Conservation (phyloP, 2,888 invertebrate genomes). For the Cataglyphis rosenhaueri region DNA sequence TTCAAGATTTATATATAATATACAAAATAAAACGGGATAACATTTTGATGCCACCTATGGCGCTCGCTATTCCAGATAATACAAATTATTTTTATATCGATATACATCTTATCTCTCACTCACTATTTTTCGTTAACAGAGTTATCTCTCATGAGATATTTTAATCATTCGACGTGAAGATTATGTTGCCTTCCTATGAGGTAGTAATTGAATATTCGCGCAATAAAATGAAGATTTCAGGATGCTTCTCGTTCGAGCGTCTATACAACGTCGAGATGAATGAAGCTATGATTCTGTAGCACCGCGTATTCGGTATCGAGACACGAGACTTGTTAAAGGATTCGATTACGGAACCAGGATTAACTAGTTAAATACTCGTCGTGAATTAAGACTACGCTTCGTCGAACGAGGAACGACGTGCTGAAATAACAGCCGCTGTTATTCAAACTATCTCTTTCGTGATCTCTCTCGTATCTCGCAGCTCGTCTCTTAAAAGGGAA, state of each 20-base stretch:
- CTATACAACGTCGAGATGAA: slow-evolving; percentile 24
- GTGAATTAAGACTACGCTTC: slow-evolving; percentile 76
- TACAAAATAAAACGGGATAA: background rate
- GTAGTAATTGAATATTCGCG: slow-evolving; percentile 28
- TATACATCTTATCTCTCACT: no score
- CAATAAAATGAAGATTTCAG: background rate
- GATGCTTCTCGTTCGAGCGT: slow-evolving; percentile 14
- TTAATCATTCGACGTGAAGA: background rate
- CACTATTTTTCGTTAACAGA: no score
- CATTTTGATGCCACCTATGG: no score
- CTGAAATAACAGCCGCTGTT: slow-evolving; percentile 80
- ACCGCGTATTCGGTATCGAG: slow-evolving; percentile 17
- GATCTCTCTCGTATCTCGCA: background rate
- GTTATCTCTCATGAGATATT: background rate
- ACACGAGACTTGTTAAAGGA: slow-evolving; percentile 64
- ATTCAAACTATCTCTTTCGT: slow-evolving; percentile 57
- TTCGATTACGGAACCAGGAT: slow-evolving; percentile 80
- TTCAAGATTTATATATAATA: background rate
- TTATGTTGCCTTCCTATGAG: background rate
- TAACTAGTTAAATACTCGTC: slow-evolving; percentile 78
- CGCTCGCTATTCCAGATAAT: background rate
- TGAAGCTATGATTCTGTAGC: slow-evolving; percentile 30
- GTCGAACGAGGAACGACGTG: slow-evolving; percentile 70
- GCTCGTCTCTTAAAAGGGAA: slow-evolving; percentile 5
- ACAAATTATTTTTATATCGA: background rate